Evolutionary conservation across 2,888 invertebrate genomes (phyloP), one percentile per base, ranked within the genome.

Genomic region (Actias luna): DNA sequence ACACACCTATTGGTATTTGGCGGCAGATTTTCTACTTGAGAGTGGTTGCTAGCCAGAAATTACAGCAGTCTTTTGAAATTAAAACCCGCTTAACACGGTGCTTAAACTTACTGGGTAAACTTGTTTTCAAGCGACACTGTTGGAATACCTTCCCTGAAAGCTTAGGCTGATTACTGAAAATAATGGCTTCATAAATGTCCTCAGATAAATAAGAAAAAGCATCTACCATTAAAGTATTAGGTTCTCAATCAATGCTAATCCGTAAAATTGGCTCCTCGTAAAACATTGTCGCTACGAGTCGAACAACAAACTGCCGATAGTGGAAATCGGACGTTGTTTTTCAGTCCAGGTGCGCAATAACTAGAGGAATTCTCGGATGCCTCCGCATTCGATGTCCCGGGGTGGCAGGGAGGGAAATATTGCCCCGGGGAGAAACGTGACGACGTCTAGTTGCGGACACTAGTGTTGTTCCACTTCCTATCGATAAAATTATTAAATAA

Each of bases 351-450:
- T 64, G 46, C 33, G 64, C 62, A 64, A 64, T 64, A 64, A 50
- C 46, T 50, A 62, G 67, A 64, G 65, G 69, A 70, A 73, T 73
- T 69, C 63, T 64, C 50, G 69, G 64, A 77, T 76, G 64, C 74
- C 75, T 67, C 35, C 67, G 64, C 69, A 70, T 69, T 64, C 39
- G 31, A 57, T 42, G 39, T 60, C 50, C 46, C 58, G 69, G 65
- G 63, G 63, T 46, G 64, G 64, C 69, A 63, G 67, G 63, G 61
- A 60, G 64, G 71, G 69, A 72, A 75, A 79, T 80, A 82, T 81
- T 80, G 78, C 71, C 73, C 66, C 69, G 65, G 72, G 75, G 70
- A 69, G 67, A 66, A 68, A 81, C 83, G 83, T 84, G 83, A 82
- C 79, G 67, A 66, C 62, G 69, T 69, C 67, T 60, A 70, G 69